Evolutionary conservation across 2,888 invertebrate genomes (phyloP), one percentile per base, ranked within the genome.

Genomic region (Brachynemurus nebulosus): DNA sequence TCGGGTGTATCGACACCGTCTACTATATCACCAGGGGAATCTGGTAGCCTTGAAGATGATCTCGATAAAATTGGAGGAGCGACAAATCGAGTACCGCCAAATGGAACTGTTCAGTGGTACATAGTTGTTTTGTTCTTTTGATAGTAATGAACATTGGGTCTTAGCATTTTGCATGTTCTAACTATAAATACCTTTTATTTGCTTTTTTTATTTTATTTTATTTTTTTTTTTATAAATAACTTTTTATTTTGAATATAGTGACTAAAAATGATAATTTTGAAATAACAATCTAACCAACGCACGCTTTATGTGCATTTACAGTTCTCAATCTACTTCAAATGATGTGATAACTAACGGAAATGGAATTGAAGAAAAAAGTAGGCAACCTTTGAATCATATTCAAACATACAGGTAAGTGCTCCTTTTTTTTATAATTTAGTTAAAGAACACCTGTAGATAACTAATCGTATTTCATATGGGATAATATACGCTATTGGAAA

Each of bases 321-420:
- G 44, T 42, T 33, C 37, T 18, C 19, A 25, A 12, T 12, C 14
- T 19, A n/a, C 38, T 11, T 19, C 38, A 25, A 39, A 25, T 59
- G 69, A 69, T n/a, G 21, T 38, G 9, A 48, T 57, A 62, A 66
- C 68, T 61, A 72, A 78, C 59, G 71, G 75, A 50, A 74, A 74
- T 65, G 71, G 72, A 60, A 52, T 55, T 43, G 74, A 75, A 54
- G 80, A 80, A 62, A 79, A 78, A 68, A 68, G 73, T 67, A 76
- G 73, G 65, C 30, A 30, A 52, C 75, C 75, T 59, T 69, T 70
- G 62, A 68, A 68, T 57, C 72, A 80, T 67, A 80, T 80, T 60
- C 82, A 83, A 68, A 82, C 82, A 47, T 82, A 82, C 71, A 80
- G 78, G 80, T 80, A 72, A 62, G 67, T 66, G 49, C 42, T 20